Conservation (phyloP, 1,140 invertebrate species). For the Brachionus paranguensis region DNA sequence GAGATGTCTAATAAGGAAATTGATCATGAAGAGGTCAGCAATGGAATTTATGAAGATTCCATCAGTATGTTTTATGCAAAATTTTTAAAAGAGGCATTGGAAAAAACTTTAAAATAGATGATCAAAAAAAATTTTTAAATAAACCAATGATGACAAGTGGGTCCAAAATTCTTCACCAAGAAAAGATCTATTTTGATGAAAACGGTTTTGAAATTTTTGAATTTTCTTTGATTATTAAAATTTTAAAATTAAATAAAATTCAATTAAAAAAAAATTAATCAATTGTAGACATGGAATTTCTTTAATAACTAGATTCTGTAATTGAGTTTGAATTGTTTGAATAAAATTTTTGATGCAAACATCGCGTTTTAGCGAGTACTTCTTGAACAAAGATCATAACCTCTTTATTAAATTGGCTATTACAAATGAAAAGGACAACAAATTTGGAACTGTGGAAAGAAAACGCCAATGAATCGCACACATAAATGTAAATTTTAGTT, state of each 20-base stretch:
- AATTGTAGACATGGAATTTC: neutral
- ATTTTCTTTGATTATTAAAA: neutral
- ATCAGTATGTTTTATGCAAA: neutral
- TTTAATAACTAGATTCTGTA: neutral
- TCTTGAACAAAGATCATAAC: neutral
- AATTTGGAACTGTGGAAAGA: slow-evolving; percentile 25
- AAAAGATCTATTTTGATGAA: neutral
- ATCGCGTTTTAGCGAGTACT: neutral
- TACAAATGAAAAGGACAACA: neutral
- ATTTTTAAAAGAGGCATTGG: slow-evolving; percentile 8
- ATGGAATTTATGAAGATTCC: slow-evolving; percentile 13
- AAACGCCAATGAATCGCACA: slow-evolving; percentile 20
- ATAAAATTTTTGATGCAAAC: neutral
- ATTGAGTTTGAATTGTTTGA: neutral
- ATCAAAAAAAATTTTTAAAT: neutral
- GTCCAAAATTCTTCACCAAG: neutral
- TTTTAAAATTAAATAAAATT: neutral
- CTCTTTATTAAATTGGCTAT: slow-evolving; percentile 4
- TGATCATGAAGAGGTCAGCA: neutral
- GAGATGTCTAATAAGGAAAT: slow-evolving; percentile 4
- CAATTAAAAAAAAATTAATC: neutral
- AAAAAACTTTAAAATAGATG: neutral
- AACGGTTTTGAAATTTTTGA: neutral
- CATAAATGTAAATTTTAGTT: slow-evolving; percentile 8
- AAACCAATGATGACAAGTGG: neutral